phyloP scores from a whole-genome alignment of 2,113 vertebrate species.

The Perccottus glenii region DNA sequence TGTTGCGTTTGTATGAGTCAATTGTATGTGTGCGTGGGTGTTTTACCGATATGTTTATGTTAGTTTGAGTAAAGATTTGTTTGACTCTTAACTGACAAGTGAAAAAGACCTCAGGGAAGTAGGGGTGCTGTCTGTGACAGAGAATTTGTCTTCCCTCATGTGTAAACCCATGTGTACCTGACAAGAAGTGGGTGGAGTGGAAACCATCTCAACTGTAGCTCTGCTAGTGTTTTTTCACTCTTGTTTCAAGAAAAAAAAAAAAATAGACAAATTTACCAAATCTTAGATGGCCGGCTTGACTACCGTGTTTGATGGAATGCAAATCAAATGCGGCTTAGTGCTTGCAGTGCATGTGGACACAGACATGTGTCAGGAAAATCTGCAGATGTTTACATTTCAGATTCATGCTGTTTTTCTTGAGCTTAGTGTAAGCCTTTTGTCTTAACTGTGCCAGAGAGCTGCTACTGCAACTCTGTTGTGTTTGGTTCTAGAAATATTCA shows the following conservation, averaged over 20 bases:
- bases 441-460: constrained; percentile 51
- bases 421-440: constrained; percentile 53
- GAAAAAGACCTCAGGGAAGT: constrained; percentile 48
- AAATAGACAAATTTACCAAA: constrained; percentile 26
- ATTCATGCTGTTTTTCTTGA: constrained; percentile 48
- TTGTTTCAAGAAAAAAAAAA: constrained; percentile 34
- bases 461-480: constrained; percentile 32
- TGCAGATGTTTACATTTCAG: constrained; percentile 70
- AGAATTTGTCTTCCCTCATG: constrained; percentile 32
- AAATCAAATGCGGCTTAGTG: constrained; percentile 36
- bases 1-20: constrained; percentile 1
- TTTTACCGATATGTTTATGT: constrained; percentile 11
- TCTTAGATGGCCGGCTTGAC: constrained; percentile 70
- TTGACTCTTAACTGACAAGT: constrained; percentile 54
- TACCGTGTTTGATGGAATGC: constrained; percentile 64
- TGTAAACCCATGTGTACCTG: constrained; percentile 56
- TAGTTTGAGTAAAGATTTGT: constrained; percentile 44
- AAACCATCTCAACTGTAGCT: constrained; percentile 35
- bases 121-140: constrained; percentile 22
- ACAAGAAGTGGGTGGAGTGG: constrained; percentile 61
- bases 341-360: constrained; percentile 23
- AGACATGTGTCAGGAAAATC: constrained; percentile 67
- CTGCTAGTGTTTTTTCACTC: constrained; percentile 36
- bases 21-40: constrained; percentile 8
- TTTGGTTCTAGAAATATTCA: constrained; percentile 18